These are phyloP conservation scores for Caenorhabditis sinica DNA, from an alignment of 2,888 invertebrate species.

Conservation along the genomic window DNA sequence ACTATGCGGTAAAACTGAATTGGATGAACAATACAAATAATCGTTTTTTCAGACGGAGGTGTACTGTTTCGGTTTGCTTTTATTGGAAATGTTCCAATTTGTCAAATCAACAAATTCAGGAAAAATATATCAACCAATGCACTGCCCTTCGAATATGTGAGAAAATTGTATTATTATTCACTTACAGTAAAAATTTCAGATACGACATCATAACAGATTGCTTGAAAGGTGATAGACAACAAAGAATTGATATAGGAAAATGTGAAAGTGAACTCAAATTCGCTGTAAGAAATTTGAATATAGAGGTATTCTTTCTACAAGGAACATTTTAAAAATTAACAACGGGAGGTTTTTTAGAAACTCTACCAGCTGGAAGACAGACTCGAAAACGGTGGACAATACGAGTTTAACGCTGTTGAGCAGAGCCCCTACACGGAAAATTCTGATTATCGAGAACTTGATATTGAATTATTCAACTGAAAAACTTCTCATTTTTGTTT, in stretches of 20 bases:
- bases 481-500: background rate
- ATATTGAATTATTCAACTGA: background rate
- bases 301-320: too few species aligned
- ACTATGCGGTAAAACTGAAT: constrained; percentile 31
- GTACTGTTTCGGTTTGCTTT: constrained; percentile 45
- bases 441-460: background rate
- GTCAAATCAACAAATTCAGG: background rate
- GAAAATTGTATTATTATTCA: background rate
- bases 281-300: background rate
- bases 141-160: constrained; percentile 30
- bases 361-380: too few species aligned
- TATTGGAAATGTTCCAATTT: constrained; percentile 28
- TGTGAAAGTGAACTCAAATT: constrained; percentile 8
- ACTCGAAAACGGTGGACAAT: background rate
- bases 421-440: too few species aligned
- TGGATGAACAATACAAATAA: background rate
- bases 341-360: too few species aligned
- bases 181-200: constrained; percentile 38
- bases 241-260: constrained; percentile 5
- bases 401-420: too few species aligned
- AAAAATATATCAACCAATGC: background rate
- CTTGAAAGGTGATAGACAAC: constrained; percentile 4
- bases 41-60: constrained; percentile 50
- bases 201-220: constrained; percentile 32
- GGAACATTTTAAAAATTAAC: too few species aligned